These are phyloP conservation scores for Germaria angustata DNA, from an alignment of 2,888 invertebrate species.

Conservation along the genomic window DNA sequence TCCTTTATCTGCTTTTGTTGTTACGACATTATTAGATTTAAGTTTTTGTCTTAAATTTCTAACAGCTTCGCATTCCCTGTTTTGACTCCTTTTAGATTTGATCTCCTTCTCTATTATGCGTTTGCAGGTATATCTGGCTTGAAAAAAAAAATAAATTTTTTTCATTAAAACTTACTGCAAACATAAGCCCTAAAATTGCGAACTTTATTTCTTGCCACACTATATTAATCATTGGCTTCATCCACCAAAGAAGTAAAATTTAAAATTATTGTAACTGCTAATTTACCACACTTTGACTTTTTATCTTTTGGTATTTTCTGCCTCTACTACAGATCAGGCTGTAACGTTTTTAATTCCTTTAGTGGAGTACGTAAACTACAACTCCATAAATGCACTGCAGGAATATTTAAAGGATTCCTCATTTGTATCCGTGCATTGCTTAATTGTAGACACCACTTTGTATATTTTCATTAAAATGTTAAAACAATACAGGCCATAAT, in stretches of 20 bases:
- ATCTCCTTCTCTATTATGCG: too few species aligned
- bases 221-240: background rate
- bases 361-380: background rate
- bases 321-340: background rate
- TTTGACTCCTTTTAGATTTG: too few species aligned
- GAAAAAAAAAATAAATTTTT: background rate
- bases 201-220: background rate
- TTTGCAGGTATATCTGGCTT: too few species aligned
- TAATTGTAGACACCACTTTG: slow-evolving; percentile 63
- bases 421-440: slow-evolving; percentile 30
- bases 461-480: slow-evolving; percentile 65
- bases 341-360: slow-evolving; percentile 15
- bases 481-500: slow-evolving; percentile 53
- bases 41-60: too few species aligned
- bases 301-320: slow-evolving; percentile 47
- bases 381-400: background rate
- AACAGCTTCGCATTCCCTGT: too few species aligned
- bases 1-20: too few species aligned
- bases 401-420: background rate
- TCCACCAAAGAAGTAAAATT: background rate
- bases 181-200: background rate
- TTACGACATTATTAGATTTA: too few species aligned
- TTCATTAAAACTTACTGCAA: background rate
- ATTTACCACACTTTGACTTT: slow-evolving; percentile 59
- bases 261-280: slow-evolving; percentile 28